These are phyloP conservation scores for Pocillopora damicornis DNA, from an alignment of 64 coral and sea anemone genomes.

Conservation along the genomic window DNA sequence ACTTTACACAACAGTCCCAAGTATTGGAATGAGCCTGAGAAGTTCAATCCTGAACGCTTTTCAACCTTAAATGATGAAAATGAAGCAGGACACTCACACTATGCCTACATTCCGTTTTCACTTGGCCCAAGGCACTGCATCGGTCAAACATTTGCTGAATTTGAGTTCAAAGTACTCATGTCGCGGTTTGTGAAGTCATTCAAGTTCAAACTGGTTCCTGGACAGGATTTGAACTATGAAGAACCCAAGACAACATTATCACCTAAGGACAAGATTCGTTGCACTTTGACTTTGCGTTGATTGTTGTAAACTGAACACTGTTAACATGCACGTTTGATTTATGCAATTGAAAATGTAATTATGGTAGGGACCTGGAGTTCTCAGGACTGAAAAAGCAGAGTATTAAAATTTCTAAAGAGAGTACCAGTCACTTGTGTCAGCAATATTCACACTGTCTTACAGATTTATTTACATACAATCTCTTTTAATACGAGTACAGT, in stretches of 20 bases:
- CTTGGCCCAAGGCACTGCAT: conserved; percentile 26
- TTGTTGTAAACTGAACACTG: not conserved
- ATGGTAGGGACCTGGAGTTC: too few relatives aligned
- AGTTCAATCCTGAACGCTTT: conserved; percentile 35
- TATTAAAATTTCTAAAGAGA: too few relatives aligned
- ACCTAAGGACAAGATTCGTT: conserved; percentile 16
- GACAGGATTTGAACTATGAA: conserved; percentile 24
- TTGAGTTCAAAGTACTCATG: conserved; percentile 20
- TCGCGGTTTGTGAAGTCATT: conserved; percentile 26
- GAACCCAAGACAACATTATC: conserved; percentile 6
- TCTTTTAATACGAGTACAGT: too few relatives aligned
- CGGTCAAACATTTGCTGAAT: conserved; percentile 26
- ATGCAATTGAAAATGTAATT: not conserved
- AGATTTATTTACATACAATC: too few relatives aligned
- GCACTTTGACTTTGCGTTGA: conserved; percentile 23
- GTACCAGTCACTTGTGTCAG: too few relatives aligned
- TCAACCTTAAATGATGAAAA: not conserved
- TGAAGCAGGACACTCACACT: not conserved
- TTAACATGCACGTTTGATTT: not conserved
- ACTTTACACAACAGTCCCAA: conserved; percentile 12
- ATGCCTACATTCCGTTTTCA: conserved; percentile 32
- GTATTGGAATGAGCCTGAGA: conserved; percentile 36
- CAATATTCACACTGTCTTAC: too few relatives aligned
- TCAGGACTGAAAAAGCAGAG: too few relatives aligned
- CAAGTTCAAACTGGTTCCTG: conserved; percentile 12